Evolutionary conservation across 2,797 vertebrate species (phyloP), one percentile per base, ranked within the genome.

Genomic region (Sphaeramia orbicularis): DNA sequence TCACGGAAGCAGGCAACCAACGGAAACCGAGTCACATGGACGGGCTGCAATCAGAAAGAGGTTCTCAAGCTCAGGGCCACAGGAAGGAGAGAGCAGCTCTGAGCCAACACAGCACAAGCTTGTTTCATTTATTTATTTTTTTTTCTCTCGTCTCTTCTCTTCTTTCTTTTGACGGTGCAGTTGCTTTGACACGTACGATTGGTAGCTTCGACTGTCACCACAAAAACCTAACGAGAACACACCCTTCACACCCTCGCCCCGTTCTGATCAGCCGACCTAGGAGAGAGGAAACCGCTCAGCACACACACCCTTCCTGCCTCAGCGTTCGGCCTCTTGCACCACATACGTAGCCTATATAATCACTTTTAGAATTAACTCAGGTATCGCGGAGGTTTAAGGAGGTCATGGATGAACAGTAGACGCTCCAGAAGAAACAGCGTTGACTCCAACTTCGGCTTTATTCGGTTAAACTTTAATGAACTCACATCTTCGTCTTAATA

Each of bases 21-120:
- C 94, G 94, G 94, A 95, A 95, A 84, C 92, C 73, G 37, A 90
- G 94, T 95, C 94, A 95, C 94, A 94, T 94, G 94, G 90, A 92
- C 85, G 76, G 67, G 75, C 85, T 89, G 86, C 81, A 84, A 87
- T 91, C 84, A 89, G 76, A 86, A 76, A 84, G 74, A 81, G 73
- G 79, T 82, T 90, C 84, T 86, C 68, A 67, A 80, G 70, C 71
- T 69, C 56, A 12, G 67, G 83, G 74, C 74, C 77, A 83, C 83
- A 83, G 78, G 86, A 84, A 87, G 9, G 76, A 49, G 56, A 81
- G 67, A 16, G 69, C 69, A 78, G 76, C 30, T 58, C 45, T 61
- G 32, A 69, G 36, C 50, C 60, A 43, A 36, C 56, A 48, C 47
- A 37, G 64, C 68, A 41, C 1, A 37, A 19, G 12, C 6, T 15